Conservation (phyloP, 2,113 vertebrate genomes). For the Calypte anna region DNA sequence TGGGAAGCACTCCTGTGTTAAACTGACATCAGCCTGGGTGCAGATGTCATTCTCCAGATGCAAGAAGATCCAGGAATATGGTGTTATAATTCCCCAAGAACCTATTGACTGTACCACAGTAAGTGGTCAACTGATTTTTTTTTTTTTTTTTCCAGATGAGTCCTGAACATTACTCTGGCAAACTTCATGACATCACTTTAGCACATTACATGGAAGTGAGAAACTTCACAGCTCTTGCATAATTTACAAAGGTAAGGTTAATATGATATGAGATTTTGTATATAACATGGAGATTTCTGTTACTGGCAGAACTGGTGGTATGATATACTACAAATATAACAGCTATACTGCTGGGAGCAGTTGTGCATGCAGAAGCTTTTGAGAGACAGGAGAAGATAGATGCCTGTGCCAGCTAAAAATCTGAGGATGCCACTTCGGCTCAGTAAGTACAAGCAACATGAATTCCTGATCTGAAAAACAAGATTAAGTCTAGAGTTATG, state of each 20-base stretch:
- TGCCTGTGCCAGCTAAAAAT: neutral
- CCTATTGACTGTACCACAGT: too few species aligned
- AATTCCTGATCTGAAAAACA: neutral
- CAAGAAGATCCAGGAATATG: neutral
- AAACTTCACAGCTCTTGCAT: neutral
- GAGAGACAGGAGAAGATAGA: neutral
- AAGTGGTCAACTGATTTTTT: neutral
- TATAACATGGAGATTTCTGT: neutral
- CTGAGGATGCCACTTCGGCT: neutral
- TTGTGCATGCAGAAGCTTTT: neutral
- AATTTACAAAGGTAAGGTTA: neutral
- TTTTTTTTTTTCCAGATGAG: neutral
- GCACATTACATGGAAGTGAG: neutral
- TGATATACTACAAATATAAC: neutral
- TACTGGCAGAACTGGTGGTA: neutral
- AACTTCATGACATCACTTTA: rapidly evolving
- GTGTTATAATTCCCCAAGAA: neutral
- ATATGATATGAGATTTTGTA: neutral
- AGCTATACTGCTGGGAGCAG: neutral
- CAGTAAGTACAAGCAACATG: neutral
- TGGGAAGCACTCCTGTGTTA: neutral
- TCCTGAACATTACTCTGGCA: neutral
- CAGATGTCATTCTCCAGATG: neutral
- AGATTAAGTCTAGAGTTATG: neutral
- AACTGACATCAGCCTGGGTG: neutral